phyloP scores from a whole-genome alignment of 1,140 invertebrate genomes.

The Drosophila takahashii region DNA sequence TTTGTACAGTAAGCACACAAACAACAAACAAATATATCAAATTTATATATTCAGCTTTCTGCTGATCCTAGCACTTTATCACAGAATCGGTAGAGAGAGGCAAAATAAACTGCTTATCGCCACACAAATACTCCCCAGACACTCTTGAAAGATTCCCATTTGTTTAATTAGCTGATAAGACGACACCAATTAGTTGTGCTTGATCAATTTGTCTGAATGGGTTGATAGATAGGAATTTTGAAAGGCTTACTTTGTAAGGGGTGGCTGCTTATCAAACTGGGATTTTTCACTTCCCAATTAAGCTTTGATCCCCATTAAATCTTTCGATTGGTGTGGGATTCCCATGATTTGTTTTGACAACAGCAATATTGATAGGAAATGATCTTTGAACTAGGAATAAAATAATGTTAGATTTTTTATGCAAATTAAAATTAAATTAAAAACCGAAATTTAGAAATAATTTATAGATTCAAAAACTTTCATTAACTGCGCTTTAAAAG shows the following conservation, averaged over 20 bases:
- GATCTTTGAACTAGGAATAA: background rate
- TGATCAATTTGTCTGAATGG: background rate
- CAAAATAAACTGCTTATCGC: constrained; percentile 59
- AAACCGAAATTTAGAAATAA: no score
- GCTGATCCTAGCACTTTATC: constrained; percentile 43
- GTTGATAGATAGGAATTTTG: background rate
- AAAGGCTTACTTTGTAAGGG: background rate
- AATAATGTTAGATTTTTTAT: no score
- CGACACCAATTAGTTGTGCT: background rate
- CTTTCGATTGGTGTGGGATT: background rate
- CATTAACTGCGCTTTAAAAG: background rate
- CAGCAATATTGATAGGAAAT: background rate
- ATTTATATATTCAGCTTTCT: constrained; percentile 6
- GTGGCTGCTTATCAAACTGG: background rate
- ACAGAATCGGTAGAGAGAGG: constrained; percentile 14
- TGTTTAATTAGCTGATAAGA: background rate
- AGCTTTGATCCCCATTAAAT: constrained; percentile 7
- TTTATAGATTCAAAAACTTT: no score
- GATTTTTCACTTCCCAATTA: background rate
- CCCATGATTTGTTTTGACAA: background rate
- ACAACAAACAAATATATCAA: background rate
- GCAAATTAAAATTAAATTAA: no score
- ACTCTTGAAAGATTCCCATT: constrained; percentile 9
- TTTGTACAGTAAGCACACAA: background rate
- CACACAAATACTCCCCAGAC: constrained; percentile 18